Evolutionary conservation across 2,113 vertebrate genomes (phyloP).

Genomic region (Callorhinus ursinus): DNA sequence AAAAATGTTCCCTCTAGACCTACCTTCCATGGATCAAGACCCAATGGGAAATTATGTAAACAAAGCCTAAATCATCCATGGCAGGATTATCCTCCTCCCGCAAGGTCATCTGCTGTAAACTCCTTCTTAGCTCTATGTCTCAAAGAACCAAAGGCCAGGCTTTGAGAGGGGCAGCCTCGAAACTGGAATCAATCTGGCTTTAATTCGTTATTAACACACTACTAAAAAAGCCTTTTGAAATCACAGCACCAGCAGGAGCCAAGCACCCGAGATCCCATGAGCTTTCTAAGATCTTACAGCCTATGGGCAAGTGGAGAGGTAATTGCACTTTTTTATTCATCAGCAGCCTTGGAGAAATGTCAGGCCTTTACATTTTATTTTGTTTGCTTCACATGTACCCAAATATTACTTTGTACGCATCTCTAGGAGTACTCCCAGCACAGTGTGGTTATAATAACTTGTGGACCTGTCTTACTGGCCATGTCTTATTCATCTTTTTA

Average conservation of each 20-base stretch:
- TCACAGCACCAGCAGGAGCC: slow-evolving; percentile 30
- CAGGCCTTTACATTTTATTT: background rate
- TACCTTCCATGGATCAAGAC: background rate
- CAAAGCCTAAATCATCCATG: slow-evolving; percentile 48
- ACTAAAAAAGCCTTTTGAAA: slow-evolving; percentile 58
- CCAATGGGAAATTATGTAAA: background rate
- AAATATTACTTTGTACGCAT: background rate
- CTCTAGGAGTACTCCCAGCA: background rate
- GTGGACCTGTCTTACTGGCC: background rate
- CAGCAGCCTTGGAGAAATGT: background rate
- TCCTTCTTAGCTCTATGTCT: slow-evolving; percentile 59
- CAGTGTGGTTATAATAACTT: background rate
- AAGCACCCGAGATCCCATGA: background rate
- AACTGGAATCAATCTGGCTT: slow-evolving; percentile 56
- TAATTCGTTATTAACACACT: slow-evolving; percentile 70
- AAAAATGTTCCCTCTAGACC: background rate
- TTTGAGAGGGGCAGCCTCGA: slow-evolving; percentile 53
- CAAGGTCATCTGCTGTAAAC: slow-evolving; percentile 41
- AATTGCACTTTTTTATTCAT: background rate
- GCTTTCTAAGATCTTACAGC: slow-evolving; percentile 25
- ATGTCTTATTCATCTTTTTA: background rate
- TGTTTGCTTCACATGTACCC: slow-evolving; percentile 50
- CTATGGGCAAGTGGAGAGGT: slow-evolving; percentile 26
- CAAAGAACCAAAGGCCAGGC: slow-evolving; percentile 40
- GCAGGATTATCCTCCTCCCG: background rate